Evolutionary conservation across 1,140 invertebrate species (phyloP), one percentile per base, ranked within the genome.

Genomic region (Hestina assimilis): DNA sequence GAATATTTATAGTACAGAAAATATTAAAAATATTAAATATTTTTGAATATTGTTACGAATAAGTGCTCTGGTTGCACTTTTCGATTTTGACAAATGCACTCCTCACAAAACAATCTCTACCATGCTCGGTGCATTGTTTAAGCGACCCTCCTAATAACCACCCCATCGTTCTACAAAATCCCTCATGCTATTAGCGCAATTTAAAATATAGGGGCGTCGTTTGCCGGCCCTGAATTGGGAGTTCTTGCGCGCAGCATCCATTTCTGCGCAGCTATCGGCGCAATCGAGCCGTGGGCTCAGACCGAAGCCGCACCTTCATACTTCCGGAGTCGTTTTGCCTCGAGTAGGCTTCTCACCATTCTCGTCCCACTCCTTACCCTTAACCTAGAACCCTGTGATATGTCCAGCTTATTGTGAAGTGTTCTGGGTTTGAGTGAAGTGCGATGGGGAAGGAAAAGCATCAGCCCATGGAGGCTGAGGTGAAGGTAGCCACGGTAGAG

Each of bases 401-500:
- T 63, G 81, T 79, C 81, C 81, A 48, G 54, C 57, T 45, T 53
- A 20, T 56, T 60, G 45, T 69, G 54, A 66, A 59, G 38, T 63
- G 51, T 65, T 9, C 50, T 15, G 50, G 28, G 26, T 29, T 60
- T 50, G 51, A 54, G 65, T 72, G 59, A 66, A 69, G 64, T 51
- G 66, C 63, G 48, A 89, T 89, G 89, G 89, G 86, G 63, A 89
- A 89, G 54, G 89, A 89, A 26, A 89, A 88, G 75, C 81, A 86
- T 24, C 81, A 72, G 72, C 80, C 83, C 19, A 79, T 79, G 14
- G 87, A 89, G 63, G 92, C 93, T 81, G 94, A 96, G 89, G 93
- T 95, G 83, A 95, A 95, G 66, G 93, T 96, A 83, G 93, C 95
- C 62, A 96, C 94, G 26, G 94, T 96, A 59, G 94, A 95, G 81